A percentile compares a stretch with the other conserved stretches of the same genome.
Conservation (phyloP, 2,888 invertebrate genomes). For the Campoletis raptor region DNA sequence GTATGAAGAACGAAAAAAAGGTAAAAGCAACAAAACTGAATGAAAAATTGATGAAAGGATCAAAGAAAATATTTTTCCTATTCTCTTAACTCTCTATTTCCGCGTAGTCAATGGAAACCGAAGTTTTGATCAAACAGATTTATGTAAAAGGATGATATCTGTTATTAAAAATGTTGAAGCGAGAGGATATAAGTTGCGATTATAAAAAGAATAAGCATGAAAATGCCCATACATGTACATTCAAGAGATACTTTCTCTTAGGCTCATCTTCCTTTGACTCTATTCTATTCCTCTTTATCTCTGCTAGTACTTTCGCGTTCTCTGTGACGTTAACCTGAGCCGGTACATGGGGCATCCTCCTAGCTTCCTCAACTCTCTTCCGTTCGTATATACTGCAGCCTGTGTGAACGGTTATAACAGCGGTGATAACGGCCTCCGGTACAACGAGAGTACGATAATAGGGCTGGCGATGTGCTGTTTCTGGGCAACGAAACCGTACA, state of each 20-base stretch:
- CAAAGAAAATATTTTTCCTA: neutral
- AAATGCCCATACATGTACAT: neutral
- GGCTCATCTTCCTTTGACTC: constrained; percentile 42
- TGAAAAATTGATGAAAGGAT: neutral
- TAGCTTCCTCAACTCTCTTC: constrained; percentile 24
- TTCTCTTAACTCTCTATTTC: neutral
- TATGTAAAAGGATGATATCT: neutral
- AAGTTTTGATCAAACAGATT: neutral
- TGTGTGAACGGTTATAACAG: constrained; percentile 66
- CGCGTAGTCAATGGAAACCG: neutral
- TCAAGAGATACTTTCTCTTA: constrained; percentile 19
- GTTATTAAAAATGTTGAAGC: neutral
- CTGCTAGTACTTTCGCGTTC: constrained; percentile 23
- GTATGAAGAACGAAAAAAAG: too few species aligned
- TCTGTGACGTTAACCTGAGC: constrained; percentile 29
- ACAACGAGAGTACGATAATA: constrained; percentile 63
- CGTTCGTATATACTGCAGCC: constrained; percentile 4
- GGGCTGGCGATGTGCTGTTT: constrained; percentile 49
- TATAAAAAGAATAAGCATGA: constrained; percentile 1
- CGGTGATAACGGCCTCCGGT: constrained; percentile 67
- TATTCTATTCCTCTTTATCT: constrained; percentile 48
- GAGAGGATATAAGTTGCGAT: neutral
- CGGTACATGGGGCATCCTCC: constrained; percentile 31
- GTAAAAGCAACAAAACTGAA: too few species aligned
- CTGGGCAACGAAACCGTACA: constrained; percentile 50